phyloP scores from a whole-genome alignment of 2,797 vertebrate genomes.

The Characodon lateralis region DNA sequence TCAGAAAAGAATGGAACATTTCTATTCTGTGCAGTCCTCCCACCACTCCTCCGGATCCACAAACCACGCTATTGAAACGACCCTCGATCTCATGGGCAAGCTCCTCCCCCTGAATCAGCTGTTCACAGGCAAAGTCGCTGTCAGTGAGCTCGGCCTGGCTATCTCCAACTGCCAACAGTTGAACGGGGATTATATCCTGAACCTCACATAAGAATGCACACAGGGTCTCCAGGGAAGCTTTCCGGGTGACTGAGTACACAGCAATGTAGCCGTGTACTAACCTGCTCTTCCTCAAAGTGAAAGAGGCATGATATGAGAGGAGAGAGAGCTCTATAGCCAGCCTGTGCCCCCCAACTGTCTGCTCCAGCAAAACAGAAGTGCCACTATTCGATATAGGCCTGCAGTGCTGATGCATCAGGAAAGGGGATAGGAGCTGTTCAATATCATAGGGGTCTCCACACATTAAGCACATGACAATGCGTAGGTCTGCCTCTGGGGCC shows the following conservation, averaged over 20 bases:
- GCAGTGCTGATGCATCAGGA: constrained; percentile 88
- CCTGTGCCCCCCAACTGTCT: constrained; percentile 85
- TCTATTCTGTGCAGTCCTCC: constrained; percentile 89
- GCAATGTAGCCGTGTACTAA: constrained; percentile 95
- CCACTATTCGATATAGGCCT: constrained; percentile 84
- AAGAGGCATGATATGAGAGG: constrained; percentile 94
- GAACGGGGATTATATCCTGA: constrained; percentile 94
- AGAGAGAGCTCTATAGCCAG: constrained; percentile 89
- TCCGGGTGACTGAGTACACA: constrained; percentile 90
- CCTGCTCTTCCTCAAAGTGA: constrained; percentile 90
- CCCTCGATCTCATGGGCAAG: constrained; percentile 95
- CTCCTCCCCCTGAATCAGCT: constrained; percentile 91
- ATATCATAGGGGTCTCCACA: constrained; percentile 90
- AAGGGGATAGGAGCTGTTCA: constrained; percentile 90
- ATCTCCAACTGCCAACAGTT: constrained; percentile 90
- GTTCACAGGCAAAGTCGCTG: constrained; percentile 87
- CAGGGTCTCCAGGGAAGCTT: constrained; percentile 92
- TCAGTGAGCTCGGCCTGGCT: constrained; percentile 85
- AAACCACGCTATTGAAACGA: constrained; percentile 85
- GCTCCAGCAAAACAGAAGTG: constrained; percentile 88
- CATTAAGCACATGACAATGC: constrained; percentile 94
- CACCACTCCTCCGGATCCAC: constrained; percentile 82
- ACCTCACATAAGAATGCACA: constrained; percentile 96
- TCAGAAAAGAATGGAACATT: constrained; percentile 90
- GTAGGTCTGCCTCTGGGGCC: constrained; percentile 86